Evolutionary conservation across 1,140 invertebrate species (phyloP).

Genomic region (Drosophila repleta): DNA sequence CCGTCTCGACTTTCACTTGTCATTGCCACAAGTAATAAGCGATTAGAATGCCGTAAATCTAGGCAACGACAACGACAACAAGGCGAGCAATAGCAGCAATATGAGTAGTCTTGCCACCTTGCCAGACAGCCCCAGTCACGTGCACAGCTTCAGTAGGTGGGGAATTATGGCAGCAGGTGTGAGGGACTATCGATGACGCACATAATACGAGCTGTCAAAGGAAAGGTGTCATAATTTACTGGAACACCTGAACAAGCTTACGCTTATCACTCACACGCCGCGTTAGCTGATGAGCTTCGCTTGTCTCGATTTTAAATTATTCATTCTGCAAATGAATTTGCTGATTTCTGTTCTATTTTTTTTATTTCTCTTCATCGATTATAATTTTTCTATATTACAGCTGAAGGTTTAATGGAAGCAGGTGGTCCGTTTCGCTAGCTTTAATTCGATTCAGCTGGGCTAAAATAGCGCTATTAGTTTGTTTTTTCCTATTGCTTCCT

Average conservation of each 20-base stretch:
- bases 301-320: conserved; percentile 63
- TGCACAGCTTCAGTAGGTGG: conserved; percentile 24
- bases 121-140: conserved; percentile 52
- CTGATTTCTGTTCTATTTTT: conserved; percentile 26
- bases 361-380: conserved; percentile 35
- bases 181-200: conserved; percentile 33
- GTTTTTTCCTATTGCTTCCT: no score
- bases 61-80: conserved; percentile 8
- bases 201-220: conserved; percentile 25
- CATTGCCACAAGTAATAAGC: conserved; percentile 47
- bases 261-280: conserved; percentile 60
- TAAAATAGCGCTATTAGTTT: neutral
- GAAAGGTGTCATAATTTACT: conserved; percentile 52
- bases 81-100: neutral
- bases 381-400: conserved; percentile 12
- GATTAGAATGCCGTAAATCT: conserved; percentile 45
- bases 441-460: conserved; percentile 5
- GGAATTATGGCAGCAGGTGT: neutral
- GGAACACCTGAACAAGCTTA: conserved; percentile 34
- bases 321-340: conserved; percentile 63
- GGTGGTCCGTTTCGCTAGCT: conserved; percentile 12
- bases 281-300: conserved; percentile 19
- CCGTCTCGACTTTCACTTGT: conserved; percentile 24
- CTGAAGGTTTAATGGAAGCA: conserved; percentile 6
- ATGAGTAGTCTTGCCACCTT: conserved; percentile 1